Base-by-base conservation (phyloP, 2,888 invertebrate species). In the Oscheius sp. region DNA sequence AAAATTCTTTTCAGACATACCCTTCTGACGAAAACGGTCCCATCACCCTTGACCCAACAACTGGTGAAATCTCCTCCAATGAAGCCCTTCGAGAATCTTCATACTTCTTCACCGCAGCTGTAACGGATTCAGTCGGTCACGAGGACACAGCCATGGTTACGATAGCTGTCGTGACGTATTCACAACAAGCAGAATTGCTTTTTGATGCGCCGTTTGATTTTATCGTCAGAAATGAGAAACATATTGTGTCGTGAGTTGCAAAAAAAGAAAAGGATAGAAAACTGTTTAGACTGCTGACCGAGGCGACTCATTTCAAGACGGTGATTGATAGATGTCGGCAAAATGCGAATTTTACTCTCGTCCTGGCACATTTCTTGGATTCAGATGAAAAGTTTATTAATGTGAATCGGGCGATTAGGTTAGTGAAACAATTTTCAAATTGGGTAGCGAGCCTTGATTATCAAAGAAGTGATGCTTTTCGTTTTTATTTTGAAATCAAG, bases 131-230 rank as follows among this genome's bases (percentile, higher is more conserved):
- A 2, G 77, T 70, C 1, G 70, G 71, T 2, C 77, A 77, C 32
- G 77, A 77, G 36, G 77, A 75, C 57, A 74, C 73, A 0, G 62
- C 72, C 36, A 64, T 61, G 20, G 75, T 77, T 24, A 56, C 70
- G 72, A 67, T 75, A 9, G 72, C 75, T 4, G 75, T 77, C 14
- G 74, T 77, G 1, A 75, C 74, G 3, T 75, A 75, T 44, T 70
- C 73, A 14, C 77, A 77, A 57, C 77, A 77, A 54, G 70, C 73
- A 0, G 77, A 77, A 30, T 61, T 77, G 26, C 68, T 77, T 8
- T 77, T 77, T 54, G 75, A 77, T 69, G 73, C 77, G 17, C 75
- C 77, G 63, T 77, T 77, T 45, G 77, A 77, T 14, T 56, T 72
- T 32, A 68, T 77, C 20, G 70, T 71, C 44, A 69, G 70, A 30